Conservation (phyloP, 2,113 vertebrate genomes). For the Marmota monax region DNA sequence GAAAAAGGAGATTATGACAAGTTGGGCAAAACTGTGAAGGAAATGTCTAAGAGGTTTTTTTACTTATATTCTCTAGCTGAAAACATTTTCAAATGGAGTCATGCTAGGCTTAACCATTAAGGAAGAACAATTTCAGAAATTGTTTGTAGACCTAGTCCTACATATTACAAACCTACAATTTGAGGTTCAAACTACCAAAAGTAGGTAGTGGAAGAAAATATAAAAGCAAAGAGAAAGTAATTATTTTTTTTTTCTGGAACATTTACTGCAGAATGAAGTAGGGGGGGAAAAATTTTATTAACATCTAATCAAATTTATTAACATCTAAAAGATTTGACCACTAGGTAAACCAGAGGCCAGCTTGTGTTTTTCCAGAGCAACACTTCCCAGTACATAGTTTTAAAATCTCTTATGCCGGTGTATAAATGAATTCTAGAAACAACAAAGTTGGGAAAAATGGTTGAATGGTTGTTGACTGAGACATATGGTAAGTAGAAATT, state of each 20-base stretch:
- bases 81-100: not conserved
- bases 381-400: not conserved
- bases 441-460: not conserved
- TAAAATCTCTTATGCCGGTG: not conserved
- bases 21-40: not conserved
- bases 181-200: not conserved
- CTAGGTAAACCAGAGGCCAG: not conserved
- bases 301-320: not conserved
- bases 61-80: not conserved
- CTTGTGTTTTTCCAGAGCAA: constrained; percentile 43
- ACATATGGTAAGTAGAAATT: not conserved
- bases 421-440: constrained; percentile 5
- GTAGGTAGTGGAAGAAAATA: not conserved
- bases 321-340: constrained; percentile 29
- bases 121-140: constrained; percentile 12
- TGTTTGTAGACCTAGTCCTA: constrained; percentile 25
- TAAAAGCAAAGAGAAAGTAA: constrained; percentile 44
- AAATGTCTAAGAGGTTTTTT: not conserved
- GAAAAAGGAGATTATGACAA: not conserved
- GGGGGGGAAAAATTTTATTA: too few relatives aligned
- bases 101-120: constrained; percentile 14
- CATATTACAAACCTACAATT: not conserved
- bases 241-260: not conserved
- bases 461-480: not conserved
- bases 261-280: constrained; percentile 41